Evolutionary conservation across 2,797 vertebrate species (phyloP), one percentile per base, ranked within the genome.

Genomic region (Melopsittacus undulatus): DNA sequence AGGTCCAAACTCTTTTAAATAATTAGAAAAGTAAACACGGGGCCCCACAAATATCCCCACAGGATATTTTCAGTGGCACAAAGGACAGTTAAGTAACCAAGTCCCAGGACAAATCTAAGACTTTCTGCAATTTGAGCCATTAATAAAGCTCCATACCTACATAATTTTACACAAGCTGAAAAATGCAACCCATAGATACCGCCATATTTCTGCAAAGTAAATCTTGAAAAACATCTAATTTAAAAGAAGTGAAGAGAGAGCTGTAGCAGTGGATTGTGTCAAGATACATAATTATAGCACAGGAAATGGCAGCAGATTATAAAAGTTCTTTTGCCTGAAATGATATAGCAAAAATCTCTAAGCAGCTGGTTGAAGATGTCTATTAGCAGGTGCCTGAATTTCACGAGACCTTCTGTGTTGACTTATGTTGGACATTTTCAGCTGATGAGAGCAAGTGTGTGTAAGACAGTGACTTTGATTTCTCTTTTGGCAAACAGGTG

Each of bases 1-100:
- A 78, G 52, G 30, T 70, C 89, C 93, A 94, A 87, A 75, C 61
- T 92, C 75, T 72, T 93, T 93, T 87, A 93, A 96, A 94, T 95
- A 93, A 89, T 78, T 74, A 81, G 78, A 72, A 77, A 75, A 93
- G 82, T 74, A 95, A 87, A 92, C 89, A 89, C 89, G 76, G 52
- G 83, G 89, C 72, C 78, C 52, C 62, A 36, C 36, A 36, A 36
- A 36, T 36, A 36, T 36, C 36, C 36, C 36, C 36, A 49, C 32
- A 67, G 68, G 38, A 69, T 80, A 89, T 89, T 89, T 93, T 90
- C 48, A 72, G 89, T 92, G 72, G 62, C 90, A 87, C 66, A 89
- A 82, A 95, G 38, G 48, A 68, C 61, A 91, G 61, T 83, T 95
- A 70, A 51, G 34, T 83, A 92, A 72, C 66, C 62, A 66, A 21